Evolutionary conservation across 2,888 invertebrate genomes (phyloP).

Genomic region (Dynastes tityus): DNA sequence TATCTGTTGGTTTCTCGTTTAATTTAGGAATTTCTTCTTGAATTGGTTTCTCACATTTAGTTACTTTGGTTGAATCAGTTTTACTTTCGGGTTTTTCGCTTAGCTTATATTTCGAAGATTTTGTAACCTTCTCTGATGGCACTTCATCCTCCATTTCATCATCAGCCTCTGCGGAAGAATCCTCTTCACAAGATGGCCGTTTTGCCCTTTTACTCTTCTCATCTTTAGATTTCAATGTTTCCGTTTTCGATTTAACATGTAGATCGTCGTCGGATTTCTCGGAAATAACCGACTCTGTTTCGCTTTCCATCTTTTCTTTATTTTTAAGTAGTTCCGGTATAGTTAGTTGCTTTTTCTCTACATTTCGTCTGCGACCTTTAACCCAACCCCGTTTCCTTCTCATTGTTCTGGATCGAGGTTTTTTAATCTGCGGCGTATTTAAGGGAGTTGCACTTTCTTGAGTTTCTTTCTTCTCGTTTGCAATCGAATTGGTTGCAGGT

Average conservation of each 20-base stretch:
- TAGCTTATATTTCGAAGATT: conserved; percentile 45
- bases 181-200: conserved; percentile 73
- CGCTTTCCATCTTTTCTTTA: conserved; percentile 56
- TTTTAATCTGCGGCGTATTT: conserved; percentile 56
- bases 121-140: conserved; percentile 51
- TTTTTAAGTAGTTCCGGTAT: conserved; percentile 68
- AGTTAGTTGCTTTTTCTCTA: conserved; percentile 66
- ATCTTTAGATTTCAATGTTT: conserved; percentile 57
- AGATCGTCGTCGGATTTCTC: conserved; percentile 67
- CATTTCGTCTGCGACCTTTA: conserved; percentile 54
- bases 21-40: conserved; percentile 12
- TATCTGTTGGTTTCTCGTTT: conserved; percentile 1
- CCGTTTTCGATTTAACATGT: conserved; percentile 39
- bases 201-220: conserved; percentile 64
- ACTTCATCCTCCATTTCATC: conserved; percentile 80
- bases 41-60: conserved; percentile 59
- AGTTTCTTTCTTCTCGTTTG: conserved; percentile 6
- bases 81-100: conserved; percentile 50
- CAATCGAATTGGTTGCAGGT: neutral
- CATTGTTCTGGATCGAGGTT: conserved; percentile 51
- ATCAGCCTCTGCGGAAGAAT: conserved; percentile 79
- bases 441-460: neutral
- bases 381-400: conserved; percentile 71
- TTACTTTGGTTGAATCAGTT: conserved; percentile 14
- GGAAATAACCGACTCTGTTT: conserved; percentile 64